Evolutionary conservation across 2,888 invertebrate genomes (phyloP), one percentile per base, ranked within the genome.

Genomic region (Tyria jacobaeae): DNA sequence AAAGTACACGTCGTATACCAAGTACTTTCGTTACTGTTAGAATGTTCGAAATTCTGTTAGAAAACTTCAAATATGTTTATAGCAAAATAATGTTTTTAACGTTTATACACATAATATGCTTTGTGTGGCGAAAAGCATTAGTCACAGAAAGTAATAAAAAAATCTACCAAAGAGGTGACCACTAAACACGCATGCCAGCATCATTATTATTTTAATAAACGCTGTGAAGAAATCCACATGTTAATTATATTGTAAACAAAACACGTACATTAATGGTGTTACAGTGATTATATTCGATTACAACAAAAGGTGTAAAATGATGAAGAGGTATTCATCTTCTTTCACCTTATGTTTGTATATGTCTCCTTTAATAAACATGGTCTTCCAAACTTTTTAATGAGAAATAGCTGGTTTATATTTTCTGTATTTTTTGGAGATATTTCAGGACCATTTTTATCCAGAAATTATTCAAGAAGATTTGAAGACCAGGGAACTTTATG

Each of bases 141-240:
- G 34, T 10, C n/a, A 17, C 31, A 34, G 17, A 2, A 50, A 12
- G 4, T 31, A 31, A 5, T 21, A 34, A 21, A 15, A 51, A 7
- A 35, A 35, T 21, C 14, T 51, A 21, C 21, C 15, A 21, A 21
- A 35, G 14, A 51, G 34, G 31, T 55, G 15, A 1, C 27, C 31
- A 55, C 34, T 27, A 56, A 24, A 47, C 35, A 47, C 31, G 17
- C 31, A 34, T 24, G 6, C 10, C 44, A 15, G 21, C 1, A 25
- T 51, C 12, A 24, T 50, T 44, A 53, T 64, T 64, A 62, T 17
- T 25, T 27, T 52, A 9, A 10, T 49, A 52, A 67, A 64, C 56
- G 58, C 25, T 57, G 27, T 60, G 14, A 52, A 57, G 60, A 56
- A 62, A 60, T 35, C 31, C 14, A 3, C 21, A 17, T 53, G 17